These are phyloP conservation scores for Apodemia duryi DNA, from an alignment of 2,888 invertebrate species.

Conservation along the genomic window DNA sequence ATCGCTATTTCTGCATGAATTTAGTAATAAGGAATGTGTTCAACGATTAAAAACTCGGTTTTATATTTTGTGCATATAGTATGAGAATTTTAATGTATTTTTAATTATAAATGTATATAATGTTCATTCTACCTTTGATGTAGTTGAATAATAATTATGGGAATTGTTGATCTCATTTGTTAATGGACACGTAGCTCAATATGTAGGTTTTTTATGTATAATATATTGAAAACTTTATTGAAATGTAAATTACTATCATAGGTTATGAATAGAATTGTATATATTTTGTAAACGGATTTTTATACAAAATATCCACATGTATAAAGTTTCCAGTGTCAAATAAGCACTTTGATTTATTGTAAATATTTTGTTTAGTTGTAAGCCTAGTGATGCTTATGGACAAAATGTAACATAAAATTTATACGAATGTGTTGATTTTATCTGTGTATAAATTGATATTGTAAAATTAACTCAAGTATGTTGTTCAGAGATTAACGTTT, in stretches of 20 bases:
- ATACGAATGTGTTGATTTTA: conserved; percentile 72
- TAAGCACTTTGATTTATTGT: conserved; percentile 54
- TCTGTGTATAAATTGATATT: conserved; percentile 75
- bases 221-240: conserved; percentile 56
- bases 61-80: conserved; percentile 10
- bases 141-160: conserved; percentile 47
- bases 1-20: not conserved
- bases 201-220: conserved; percentile 58
- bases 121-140: conserved; percentile 12
- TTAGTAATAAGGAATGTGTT: conserved; percentile 9
- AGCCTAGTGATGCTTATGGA: conserved; percentile 65
- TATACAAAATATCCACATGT: conserved; percentile 60
- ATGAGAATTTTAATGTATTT: conserved; percentile 4
- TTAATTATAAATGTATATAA: conserved; percentile 7
- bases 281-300: conserved; percentile 72
- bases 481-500: conserved; percentile 74
- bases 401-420: conserved; percentile 71
- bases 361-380: conserved; percentile 68
- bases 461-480: conserved; percentile 69
- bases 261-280: conserved; percentile 66
- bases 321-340: conserved; percentile 59
- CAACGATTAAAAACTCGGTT: not conserved
- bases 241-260: conserved; percentile 61
- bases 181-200: conserved; percentile 73
- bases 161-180: conserved; percentile 76